phyloP scores from a whole-genome alignment of 2,888 invertebrate genomes.

The Phasia obesa region DNA sequence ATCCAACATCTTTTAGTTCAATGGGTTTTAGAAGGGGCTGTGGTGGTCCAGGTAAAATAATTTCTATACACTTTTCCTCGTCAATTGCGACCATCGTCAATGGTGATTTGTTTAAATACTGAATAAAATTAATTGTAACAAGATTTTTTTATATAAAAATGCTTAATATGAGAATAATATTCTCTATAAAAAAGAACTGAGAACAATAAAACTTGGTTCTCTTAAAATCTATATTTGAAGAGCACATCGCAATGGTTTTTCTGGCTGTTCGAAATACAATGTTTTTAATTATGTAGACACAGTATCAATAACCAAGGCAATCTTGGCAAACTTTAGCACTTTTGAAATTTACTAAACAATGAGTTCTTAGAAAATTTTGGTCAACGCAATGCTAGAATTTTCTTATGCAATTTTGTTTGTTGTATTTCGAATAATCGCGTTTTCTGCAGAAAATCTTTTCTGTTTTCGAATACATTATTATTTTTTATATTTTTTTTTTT shows the following conservation, averaged over 20 bases:
- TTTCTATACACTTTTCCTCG: slow-evolving; percentile 45
- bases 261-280: background rate
- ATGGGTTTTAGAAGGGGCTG: slow-evolving; percentile 69
- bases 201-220: too few species aligned
- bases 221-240: too few species aligned
- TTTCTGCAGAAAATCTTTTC: too few species aligned
- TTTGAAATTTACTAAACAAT: too few species aligned
- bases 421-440: too few species aligned
- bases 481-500: too few species aligned
- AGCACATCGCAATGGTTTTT: background rate
- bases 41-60: slow-evolving; percentile 44
- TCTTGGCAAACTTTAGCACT: too few species aligned
- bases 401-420: too few species aligned
- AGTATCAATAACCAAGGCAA: too few species aligned
- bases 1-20: slow-evolving; percentile 75
- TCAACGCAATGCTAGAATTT: too few species aligned
- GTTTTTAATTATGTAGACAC: background rate
- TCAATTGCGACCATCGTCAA: slow-evolving; percentile 36
- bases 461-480: too few species aligned
- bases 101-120: slow-evolving; percentile 9
- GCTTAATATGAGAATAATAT: background rate
- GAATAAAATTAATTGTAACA: slow-evolving; percentile 30
- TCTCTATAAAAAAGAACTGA: background rate
- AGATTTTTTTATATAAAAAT: background rate
- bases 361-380: too few species aligned